phyloP scores from a whole-genome alignment of 1,140 invertebrate species.

The Bombus difficillimus region DNA sequence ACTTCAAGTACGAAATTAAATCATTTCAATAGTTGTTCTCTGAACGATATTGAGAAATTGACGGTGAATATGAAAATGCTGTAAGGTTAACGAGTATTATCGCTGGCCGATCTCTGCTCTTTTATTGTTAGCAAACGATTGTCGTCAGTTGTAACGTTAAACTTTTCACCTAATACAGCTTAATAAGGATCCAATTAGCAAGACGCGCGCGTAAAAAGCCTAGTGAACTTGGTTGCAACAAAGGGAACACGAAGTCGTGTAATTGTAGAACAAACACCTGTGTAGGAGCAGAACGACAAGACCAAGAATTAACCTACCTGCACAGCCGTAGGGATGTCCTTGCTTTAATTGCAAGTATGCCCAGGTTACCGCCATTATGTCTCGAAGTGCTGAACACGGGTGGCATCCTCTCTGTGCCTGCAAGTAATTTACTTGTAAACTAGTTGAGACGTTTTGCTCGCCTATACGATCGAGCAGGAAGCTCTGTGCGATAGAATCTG shows the following conservation, averaged over 20 bases:
- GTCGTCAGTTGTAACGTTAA: neutral
- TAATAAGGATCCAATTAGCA: neutral
- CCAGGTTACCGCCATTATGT: constrained; percentile 5
- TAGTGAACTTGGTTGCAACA: neutral
- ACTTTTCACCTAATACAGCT: neutral
- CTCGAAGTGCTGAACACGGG: constrained; percentile 7
- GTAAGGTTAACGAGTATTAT: too few relatives aligned
- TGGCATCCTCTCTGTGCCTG: neutral
- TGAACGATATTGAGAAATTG: too few relatives aligned
- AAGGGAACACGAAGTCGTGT: neutral
- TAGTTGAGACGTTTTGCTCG: constrained; percentile 10
- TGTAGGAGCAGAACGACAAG: neutral
- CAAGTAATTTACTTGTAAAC: constrained; percentile 27
- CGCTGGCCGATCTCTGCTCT: too few relatives aligned
- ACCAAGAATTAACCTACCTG: constrained; percentile 21
- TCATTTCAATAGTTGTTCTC: too few relatives aligned
- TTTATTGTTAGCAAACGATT: too few relatives aligned
- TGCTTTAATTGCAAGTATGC: constrained; percentile 11
- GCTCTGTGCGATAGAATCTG: neutral
- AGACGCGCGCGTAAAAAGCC: too few relatives aligned
- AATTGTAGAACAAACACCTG: neutral
- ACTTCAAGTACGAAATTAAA: too few relatives aligned
- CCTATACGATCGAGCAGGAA: neutral
- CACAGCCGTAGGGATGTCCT: constrained; percentile 5
- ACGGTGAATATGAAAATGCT: too few relatives aligned